Percentiles rank a stretch among this genome's conserved stretches.
phyloP scores from a whole-genome alignment of 2,888 invertebrate genomes.

The Oxyteleia sp. region DNA sequence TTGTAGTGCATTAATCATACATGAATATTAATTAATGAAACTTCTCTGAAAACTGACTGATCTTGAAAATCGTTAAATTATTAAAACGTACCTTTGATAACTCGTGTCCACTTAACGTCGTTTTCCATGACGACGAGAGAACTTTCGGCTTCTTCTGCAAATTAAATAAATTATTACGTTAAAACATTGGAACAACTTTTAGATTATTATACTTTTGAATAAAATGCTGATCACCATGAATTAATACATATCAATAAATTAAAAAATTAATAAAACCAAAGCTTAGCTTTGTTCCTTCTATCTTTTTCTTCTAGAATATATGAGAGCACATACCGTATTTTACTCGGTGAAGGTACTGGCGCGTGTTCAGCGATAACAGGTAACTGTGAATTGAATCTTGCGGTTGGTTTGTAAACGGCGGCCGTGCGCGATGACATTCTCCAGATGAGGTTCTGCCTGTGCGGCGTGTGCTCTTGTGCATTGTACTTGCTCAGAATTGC shows the following conservation, averaged over 20 bases:
- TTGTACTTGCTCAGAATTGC: conserved; percentile 92
- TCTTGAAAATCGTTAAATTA: too few species aligned
- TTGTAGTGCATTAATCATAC: too few species aligned
- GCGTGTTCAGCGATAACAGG: conserved; percentile 92
- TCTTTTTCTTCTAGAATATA: too few species aligned
- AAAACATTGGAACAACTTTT: too few species aligned
- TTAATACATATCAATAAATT: too few species aligned
- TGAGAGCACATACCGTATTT: conserved; percentile 55
- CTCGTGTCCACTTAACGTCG: conserved; percentile 80
- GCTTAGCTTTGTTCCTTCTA: too few species aligned
- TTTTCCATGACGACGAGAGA: conserved; percentile 85
- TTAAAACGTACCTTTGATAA: conserved; percentile 3
- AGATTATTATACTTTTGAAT: too few species aligned
- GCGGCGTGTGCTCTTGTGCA: conserved; percentile 90
- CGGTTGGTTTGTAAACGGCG: conserved; percentile 92
- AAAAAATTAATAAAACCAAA: too few species aligned
- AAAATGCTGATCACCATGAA: too few species aligned
- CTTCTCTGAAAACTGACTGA: too few species aligned
- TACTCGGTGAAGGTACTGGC: conserved; percentile 85
- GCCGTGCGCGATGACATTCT: conserved; percentile 92
- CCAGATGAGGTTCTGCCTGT: conserved; percentile 93
- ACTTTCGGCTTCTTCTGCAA: conserved; percentile 84
- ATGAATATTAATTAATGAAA: too few species aligned
- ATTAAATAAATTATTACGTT: too few species aligned
- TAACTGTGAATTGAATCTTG: conserved; percentile 91